Evolutionary conservation across 2,113 vertebrate species (phyloP).

Genomic region (Myotis lucifugus): DNA sequence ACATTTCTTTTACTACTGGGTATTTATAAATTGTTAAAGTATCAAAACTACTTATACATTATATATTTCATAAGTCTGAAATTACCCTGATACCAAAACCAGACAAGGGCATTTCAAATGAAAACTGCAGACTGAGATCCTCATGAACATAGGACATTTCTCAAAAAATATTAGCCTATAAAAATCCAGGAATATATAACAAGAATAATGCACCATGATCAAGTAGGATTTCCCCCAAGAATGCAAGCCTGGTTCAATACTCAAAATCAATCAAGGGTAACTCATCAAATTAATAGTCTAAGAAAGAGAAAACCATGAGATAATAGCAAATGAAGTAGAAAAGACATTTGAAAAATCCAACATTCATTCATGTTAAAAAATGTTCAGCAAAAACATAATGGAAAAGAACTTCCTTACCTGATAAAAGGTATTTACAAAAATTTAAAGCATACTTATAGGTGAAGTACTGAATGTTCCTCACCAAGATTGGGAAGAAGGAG

Average conservation of each 20-base stretch:
- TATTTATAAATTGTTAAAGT: background rate
- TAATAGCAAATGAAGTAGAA: background rate
- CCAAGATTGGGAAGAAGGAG: background rate
- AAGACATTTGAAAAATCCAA: background rate
- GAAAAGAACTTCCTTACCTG: background rate
- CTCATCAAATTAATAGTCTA: background rate
- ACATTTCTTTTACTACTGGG: background rate
- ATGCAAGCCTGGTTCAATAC: background rate
- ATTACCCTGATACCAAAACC: background rate
- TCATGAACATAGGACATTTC: background rate
- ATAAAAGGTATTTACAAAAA: background rate
- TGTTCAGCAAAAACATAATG: background rate
- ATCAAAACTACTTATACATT: background rate
- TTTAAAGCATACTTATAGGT: background rate
- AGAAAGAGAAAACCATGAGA: background rate
- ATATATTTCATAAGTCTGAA: background rate
- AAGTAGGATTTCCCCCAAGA: background rate
- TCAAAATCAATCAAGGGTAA: background rate
- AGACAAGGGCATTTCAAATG: background rate
- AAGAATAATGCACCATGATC: background rate
- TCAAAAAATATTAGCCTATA: background rate
- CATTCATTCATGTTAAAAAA: background rate
- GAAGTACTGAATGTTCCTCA: background rate
- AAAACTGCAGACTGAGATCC: background rate
- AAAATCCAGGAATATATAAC: background rate